A percentile compares a stretch with the other conserved stretches of the same genome.
Conservation (phyloP, 2,888 invertebrate genomes). For the Nemapogon koenigi region DNA sequence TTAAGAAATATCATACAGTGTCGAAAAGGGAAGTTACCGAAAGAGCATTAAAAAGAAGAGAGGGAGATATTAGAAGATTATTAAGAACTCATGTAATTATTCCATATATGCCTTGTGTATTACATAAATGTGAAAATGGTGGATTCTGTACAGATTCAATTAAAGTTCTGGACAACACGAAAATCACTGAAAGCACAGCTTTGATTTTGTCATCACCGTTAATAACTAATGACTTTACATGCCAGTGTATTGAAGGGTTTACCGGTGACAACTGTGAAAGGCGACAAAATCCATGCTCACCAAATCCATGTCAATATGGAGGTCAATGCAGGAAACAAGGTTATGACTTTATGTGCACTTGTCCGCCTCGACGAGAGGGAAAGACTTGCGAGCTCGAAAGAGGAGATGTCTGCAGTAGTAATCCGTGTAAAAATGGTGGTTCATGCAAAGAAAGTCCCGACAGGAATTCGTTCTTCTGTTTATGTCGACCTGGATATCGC, state of each 20-base stretch:
- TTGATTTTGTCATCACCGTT: slow-evolving; percentile 85
- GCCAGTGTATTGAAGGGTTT: slow-evolving; percentile 85
- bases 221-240: slow-evolving; percentile 78
- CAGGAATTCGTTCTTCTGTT: slow-evolving; percentile 88
- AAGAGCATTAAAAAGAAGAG: slow-evolving; percentile 71
- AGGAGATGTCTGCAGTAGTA: slow-evolving; percentile 83
- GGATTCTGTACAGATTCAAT: slow-evolving; percentile 78
- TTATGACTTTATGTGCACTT: slow-evolving; percentile 83
- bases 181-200: slow-evolving; percentile 81
- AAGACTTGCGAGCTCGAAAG: slow-evolving; percentile 84
- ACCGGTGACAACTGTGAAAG: slow-evolving; percentile 84
- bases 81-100: slow-evolving; percentile 68
- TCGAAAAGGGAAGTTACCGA: slow-evolving; percentile 69
- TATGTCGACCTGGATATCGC: slow-evolving; percentile 89
- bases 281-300: slow-evolving; percentile 88
- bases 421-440: slow-evolving; percentile 91
- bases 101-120: slow-evolving; percentile 81
- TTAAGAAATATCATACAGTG: slow-evolving; percentile 65
- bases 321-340: slow-evolving; percentile 86
- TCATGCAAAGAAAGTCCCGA: slow-evolving; percentile 89
- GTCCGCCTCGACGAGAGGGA: slow-evolving; percentile 80
- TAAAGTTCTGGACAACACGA: slow-evolving; percentile 71
- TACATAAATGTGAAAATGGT: slow-evolving; percentile 77
- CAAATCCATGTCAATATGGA: slow-evolving; percentile 86
- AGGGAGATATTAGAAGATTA: slow-evolving; percentile 67